These are phyloP conservation scores for Epistrophella euchroma DNA, from an alignment of 2,888 invertebrate genomes.

Conservation along the genomic window DNA sequence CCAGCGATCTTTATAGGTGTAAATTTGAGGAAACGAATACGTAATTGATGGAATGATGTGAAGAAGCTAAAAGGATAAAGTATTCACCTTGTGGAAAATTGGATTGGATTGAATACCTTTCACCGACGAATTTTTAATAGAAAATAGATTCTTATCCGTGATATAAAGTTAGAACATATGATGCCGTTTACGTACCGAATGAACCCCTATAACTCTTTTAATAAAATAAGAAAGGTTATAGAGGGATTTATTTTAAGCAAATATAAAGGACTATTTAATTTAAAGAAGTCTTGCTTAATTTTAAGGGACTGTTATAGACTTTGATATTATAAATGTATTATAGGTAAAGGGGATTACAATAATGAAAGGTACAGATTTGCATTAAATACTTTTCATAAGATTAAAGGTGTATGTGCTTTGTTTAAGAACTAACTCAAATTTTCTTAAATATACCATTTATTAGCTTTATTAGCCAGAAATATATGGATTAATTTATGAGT, in stretches of 20 bases:
- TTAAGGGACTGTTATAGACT: not conserved
- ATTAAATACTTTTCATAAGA: too few species aligned
- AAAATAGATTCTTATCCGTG: constrained; percentile 38
- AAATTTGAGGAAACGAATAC: constrained; percentile 72
- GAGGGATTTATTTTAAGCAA: constrained; percentile 9
- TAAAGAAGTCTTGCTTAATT: not conserved
- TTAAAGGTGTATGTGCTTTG: too few species aligned
- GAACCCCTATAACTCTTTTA: constrained; percentile 7
- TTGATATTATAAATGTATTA: too few species aligned
- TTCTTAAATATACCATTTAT: too few species aligned
- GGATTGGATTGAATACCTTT: constrained; percentile 76
- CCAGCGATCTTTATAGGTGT: constrained; percentile 66
- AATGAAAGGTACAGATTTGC: not conserved
- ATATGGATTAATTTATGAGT: too few species aligned
- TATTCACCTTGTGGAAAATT: constrained; percentile 73
- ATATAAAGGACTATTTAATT: not conserved
- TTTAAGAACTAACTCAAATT: too few species aligned
- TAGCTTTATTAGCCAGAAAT: too few species aligned
- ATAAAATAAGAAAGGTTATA: constrained; percentile 41
- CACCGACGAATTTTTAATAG: constrained; percentile 71
- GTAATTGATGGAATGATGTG: constrained; percentile 76
- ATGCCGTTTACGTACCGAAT: constrained; percentile 25
- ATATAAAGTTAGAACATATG: constrained; percentile 48
- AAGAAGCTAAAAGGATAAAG: constrained; percentile 70
- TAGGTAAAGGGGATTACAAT: not conserved